Evolutionary conservation across 1,140 invertebrate species (phyloP).

Genomic region (Bombus ignitus): DNA sequence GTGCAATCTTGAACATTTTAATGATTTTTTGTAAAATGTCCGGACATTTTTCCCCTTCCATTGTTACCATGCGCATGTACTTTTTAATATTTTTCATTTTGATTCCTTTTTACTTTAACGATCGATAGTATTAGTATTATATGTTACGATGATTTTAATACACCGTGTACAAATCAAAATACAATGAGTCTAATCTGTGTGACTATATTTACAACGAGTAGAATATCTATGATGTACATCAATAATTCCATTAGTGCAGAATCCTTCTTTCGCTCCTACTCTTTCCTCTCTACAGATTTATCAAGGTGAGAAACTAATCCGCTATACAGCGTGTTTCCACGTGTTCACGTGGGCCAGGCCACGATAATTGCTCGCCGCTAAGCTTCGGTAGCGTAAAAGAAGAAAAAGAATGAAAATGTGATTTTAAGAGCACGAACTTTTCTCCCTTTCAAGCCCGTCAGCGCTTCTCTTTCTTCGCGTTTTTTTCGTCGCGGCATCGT

Average conservation of each 20-base stretch:
- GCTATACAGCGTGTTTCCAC: not conserved
- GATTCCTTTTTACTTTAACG: too few species aligned
- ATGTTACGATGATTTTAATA: too few species aligned
- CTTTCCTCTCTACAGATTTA: not conserved
- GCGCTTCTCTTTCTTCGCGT: not conserved
- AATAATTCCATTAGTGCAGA: not conserved
- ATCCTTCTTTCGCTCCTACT: not conserved
- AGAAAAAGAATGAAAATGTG: constrained; percentile 44
- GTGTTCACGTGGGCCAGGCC: not conserved
- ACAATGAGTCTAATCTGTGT: too few species aligned
- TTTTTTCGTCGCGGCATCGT: not conserved
- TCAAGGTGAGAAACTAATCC: constrained; percentile 6
- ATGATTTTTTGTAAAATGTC: too few species aligned
- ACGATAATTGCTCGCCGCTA: constrained; percentile 46
- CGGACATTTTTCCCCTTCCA: too few species aligned
- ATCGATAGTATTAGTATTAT: too few species aligned
- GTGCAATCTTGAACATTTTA: too few species aligned
- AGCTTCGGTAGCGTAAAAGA: constrained; percentile 26
- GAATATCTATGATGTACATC: not conserved
- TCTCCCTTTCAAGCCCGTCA: constrained; percentile 7
- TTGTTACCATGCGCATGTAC: too few species aligned
- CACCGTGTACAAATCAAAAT: too few species aligned
- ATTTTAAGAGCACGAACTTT: constrained; percentile 63
- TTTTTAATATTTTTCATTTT: too few species aligned
- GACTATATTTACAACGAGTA: too few species aligned